Base-by-base conservation (phyloP, 2,888 invertebrate genomes). In the Calameuta filiformis region DNA sequence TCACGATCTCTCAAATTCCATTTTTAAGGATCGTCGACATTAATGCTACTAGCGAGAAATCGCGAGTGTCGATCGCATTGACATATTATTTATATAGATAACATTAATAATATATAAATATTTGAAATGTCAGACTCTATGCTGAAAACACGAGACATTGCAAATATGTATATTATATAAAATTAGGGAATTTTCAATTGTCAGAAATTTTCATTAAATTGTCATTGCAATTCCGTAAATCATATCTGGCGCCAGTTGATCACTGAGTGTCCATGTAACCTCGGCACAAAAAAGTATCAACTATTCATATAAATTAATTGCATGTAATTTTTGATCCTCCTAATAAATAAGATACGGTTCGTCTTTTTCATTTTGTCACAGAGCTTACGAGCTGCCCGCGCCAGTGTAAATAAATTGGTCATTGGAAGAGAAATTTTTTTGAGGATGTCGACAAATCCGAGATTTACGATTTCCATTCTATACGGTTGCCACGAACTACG, bases 281-380 rank as follows among this genome's bases (percentile, higher is more conserved):
- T 15, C 2, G 2, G 15, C 4, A 40, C 15, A 6, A 40, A 40
- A 40, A 40, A 40, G 1, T 15, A 15, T 23, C 40, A 40, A 15
- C 23, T 2, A 6, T 6, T 2, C 2, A 23, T 56, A 56, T 23
- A 23, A 40, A 40, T 40, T 40, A 15, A 15, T 40, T 4, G 15
- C 15, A 40, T 23, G 6, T 40, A 40, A 15, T 40, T 4, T 6
- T 6, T 40, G 40, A 15, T 15, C 15, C 40, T 40, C 4, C 40
- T 1, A 40, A 40, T 15, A 40, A 40, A 1, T 6, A 40, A 37
- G 76, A 79, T 78, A 76, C 69, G 71, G 76, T 74, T 69, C 78
- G 68, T n/a, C 68, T 68, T 76, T 80, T 79, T 77, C 79, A 74
- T 80, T 79, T 79, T 76, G 33, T 75, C 30, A 33, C 34, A 34